Base-by-base conservation (phyloP, 2,888 invertebrate species). In the Saturnia japonica region DNA sequence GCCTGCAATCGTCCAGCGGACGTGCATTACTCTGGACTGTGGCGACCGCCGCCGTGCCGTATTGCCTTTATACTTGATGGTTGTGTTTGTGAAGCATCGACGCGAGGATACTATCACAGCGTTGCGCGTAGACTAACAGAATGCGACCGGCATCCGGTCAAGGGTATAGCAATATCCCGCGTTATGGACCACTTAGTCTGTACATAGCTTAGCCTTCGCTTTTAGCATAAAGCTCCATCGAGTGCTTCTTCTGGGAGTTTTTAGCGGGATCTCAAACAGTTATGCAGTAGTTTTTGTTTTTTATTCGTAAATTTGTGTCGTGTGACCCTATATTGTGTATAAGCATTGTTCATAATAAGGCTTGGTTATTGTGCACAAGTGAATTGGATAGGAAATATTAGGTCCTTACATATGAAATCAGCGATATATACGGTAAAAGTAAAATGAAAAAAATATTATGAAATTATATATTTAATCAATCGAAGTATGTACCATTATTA, bases 81-180 rank as follows among this genome's bases (percentile, higher is more conserved):
- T 73, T 74, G 72, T 75, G 77, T 73, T 67, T 74, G 70, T 72
- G 70, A 71, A 72, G 76, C 75, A 78, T 76, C 76, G 82, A 87
- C 90, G 84, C 91, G 91, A 90, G 89, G 88, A 84, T 89, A 81
- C 85, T 73, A 85, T 76, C 77, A 81, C 84, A 87, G 82, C 87
- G 91, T 81, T 88, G 90, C 86, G 88, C 85, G 83, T 82, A 86
- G 87, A 91, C 91, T 91, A 89, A 90, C 91, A 91, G 87, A 88
- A 82, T 82, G 82, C 82, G 79, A 76, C 80, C 82, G 83, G 78
- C 80, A 80, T 78, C 76, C 89, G 89, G 89, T 89, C 91, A 90
- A 90, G 90, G 90, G 87, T 89, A 86, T 79, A 76, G 70, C 75
- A 82, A 77, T 82, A 83, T 82, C 80, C 79, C 80, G 79, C 81